Evolutionary conservation across 2,888 invertebrate genomes (phyloP), one percentile per base, ranked within the genome.

Genomic region (Drosophila diplacantha): DNA sequence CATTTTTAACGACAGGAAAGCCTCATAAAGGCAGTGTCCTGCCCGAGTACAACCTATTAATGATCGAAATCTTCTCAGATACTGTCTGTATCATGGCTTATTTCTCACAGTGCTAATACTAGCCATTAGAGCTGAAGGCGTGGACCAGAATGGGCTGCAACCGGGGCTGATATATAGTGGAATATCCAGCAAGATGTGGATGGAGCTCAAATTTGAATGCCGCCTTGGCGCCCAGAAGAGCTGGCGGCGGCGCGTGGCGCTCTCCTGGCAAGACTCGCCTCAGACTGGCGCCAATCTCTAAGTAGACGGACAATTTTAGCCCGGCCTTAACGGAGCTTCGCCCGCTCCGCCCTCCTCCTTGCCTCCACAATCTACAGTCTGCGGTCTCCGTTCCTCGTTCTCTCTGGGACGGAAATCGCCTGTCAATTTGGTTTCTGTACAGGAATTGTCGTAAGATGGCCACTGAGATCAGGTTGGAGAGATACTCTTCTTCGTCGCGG

Each of bases 151-250:
- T 35, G 41, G 53, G 47, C 49, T 58, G 51, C 24, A 52, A 38
- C 31, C 31, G 63, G 51, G 49, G 20, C 66, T 73, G 58, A 67
- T 31, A 67, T 41, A 39, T 41, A 62, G 63, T 61, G 46, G 38
- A 39, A 18, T 24, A 32, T 6, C 44, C 29, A 46, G 29, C 29
- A 20, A 31, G 29, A 46, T 41, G 16, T 12, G 32, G 60, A n/a
- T 18, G 63, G 24, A 41, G 68, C 50, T 71, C 65, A 77, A 74
- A 82, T 80, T 80, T 78, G 83, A 80, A 66, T 77, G 81, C 59
- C 49, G 70, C 58, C 66, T 66, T 80, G 78, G 73, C 78, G 83
- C 83, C 83, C 78, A 78, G 57, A 69, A 65, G 64, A 66, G 76
- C 76, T 80, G 63, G 60, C 60, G 67, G 62, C 62, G 81, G 76